Percentiles rank a stretch among this genome's conserved stretches.
These are phyloP conservation scores for Ranitomeya variabilis DNA, from an alignment of 2,113 vertebrate species.

Conservation along the genomic window DNA sequence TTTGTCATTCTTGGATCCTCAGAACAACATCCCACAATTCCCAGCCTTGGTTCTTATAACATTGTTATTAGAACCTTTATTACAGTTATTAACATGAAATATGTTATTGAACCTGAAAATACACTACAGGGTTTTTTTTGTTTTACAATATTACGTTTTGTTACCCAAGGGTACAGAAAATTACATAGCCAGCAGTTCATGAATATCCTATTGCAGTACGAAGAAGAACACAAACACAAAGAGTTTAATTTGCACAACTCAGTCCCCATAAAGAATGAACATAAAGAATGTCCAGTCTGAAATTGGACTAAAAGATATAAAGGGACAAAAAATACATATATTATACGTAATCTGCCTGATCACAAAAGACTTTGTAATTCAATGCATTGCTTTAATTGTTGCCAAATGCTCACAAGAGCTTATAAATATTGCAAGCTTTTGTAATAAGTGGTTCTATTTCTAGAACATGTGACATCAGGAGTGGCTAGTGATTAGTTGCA, in stretches of 20 bases:
- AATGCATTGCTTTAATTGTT: too few species aligned
- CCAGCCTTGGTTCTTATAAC: constrained; percentile 34
- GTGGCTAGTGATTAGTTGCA: too few species aligned
- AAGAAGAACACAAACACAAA: background rate
- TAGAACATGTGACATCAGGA: too few species aligned
- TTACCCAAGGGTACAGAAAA: constrained; percentile 50
- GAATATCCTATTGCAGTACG: constrained; percentile 37
- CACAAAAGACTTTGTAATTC: too few species aligned
- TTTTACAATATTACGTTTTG: constrained; percentile 41
- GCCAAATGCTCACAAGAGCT: too few species aligned
- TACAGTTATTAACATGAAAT: constrained; percentile 51
- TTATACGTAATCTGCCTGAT: too few species aligned
- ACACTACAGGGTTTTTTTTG: constrained; percentile 46
- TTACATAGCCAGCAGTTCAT: constrained; percentile 36
- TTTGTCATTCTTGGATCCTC: constrained; percentile 4
- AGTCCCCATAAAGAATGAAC: background rate
- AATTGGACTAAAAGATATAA: background rate
- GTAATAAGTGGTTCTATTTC: too few species aligned
- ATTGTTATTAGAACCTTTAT: constrained; percentile 55
- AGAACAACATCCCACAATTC: constrained; percentile 44
- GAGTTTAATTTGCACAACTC: background rate
- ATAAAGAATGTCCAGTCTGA: background rate
- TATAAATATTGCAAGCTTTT: too few species aligned
- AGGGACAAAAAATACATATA: too few species aligned
- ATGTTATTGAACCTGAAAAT: constrained; percentile 54